Evolutionary conservation across 2,797 vertebrate genomes (phyloP).

Genomic region (Ctenosaura bakeri): DNA sequence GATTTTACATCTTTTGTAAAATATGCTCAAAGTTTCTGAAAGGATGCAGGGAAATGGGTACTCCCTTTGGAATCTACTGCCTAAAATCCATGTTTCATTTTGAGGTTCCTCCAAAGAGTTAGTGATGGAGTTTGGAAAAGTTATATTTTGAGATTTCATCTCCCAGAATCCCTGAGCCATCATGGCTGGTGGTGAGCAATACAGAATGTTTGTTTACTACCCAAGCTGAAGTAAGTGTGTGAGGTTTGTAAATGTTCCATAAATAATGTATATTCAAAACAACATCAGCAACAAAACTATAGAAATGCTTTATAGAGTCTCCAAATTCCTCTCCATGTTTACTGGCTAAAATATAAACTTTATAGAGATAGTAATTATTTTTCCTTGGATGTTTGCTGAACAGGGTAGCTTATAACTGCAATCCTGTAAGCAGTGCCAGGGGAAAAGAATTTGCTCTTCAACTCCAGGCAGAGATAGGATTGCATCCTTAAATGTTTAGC

Average conservation of each 20-base stretch:
- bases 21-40: not conserved
- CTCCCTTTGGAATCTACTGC: not conserved
- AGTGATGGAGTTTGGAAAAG: not conserved
- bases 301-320: not conserved
- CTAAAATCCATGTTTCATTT: not conserved
- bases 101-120: not conserved
- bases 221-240: slow-evolving; percentile 44
- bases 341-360: not conserved
- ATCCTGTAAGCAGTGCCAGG: not conserved
- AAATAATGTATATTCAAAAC: slow-evolving; percentile 61
- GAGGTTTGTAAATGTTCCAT: slow-evolving; percentile 56
- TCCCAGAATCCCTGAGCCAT: not conserved
- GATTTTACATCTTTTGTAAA: no score
- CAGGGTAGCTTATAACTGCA: not conserved
- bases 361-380: not conserved
- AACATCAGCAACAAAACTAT: slow-evolving; percentile 35
- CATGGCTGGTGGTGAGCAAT: not conserved
- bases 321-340: not conserved
- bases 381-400: slow-evolving; percentile 17
- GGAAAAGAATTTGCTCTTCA: not conserved
- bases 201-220: not conserved
- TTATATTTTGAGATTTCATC: not conserved
- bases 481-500: not conserved
- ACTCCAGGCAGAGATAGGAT: not conserved
- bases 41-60: not conserved